Conservation (phyloP, 2,888 invertebrate species). For the Tipula helvola region DNA sequence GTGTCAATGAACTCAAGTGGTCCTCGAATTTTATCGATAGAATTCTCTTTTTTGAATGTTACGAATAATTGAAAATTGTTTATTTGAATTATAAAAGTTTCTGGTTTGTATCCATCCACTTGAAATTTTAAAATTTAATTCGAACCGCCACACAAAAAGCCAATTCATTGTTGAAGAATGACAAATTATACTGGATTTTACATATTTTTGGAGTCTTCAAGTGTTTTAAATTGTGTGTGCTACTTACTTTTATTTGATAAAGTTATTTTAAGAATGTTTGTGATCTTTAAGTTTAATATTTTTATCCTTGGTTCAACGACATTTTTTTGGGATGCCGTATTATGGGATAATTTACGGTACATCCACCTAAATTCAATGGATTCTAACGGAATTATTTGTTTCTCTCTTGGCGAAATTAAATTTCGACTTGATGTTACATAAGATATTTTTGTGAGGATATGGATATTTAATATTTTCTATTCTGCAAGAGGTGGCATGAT, state of each 20-base stretch:
- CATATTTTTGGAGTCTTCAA: not conserved
- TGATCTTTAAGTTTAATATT: not conserved
- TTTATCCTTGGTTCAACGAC: too few relatives aligned
- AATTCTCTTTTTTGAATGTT: not conserved
- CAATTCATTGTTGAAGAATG: not conserved
- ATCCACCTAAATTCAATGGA: too few relatives aligned
- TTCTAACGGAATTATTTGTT: too few relatives aligned
- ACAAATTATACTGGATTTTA: not conserved
- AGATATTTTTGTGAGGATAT: too few relatives aligned
- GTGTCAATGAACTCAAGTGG: not conserved
- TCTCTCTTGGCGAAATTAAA: too few relatives aligned
- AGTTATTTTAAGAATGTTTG: not conserved
- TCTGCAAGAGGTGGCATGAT: too few relatives aligned
- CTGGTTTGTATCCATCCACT: not conserved
- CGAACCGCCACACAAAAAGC: not conserved
- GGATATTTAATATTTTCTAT: too few relatives aligned
- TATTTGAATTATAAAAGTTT: not conserved
- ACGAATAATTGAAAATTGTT: not conserved
- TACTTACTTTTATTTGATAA: not conserved
- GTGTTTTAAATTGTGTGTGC: not conserved
- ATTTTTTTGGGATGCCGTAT: too few relatives aligned
- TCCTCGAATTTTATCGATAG: not conserved
- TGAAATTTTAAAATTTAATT: not conserved
- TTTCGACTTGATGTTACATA: too few relatives aligned
- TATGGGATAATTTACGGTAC: too few relatives aligned